Conservation (phyloP, 2,888 invertebrate species). For the Axea sp. region DNA sequence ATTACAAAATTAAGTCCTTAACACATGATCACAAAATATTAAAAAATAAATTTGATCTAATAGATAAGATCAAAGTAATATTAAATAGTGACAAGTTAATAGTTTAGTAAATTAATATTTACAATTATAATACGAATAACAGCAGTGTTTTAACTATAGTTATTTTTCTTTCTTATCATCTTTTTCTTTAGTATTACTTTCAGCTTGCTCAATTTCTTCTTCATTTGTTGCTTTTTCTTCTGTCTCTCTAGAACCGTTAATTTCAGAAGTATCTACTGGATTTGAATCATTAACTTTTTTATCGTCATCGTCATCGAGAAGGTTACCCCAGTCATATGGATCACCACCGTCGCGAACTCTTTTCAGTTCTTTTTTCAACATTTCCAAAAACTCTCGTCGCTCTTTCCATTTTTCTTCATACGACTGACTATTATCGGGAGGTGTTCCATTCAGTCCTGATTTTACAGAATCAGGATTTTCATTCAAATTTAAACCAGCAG, state of each 20-base stretch:
- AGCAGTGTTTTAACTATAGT: no score
- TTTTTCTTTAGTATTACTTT: slow-evolving; percentile 5
- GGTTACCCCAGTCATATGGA: slow-evolving; percentile 73
- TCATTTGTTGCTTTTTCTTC: slow-evolving; percentile 7
- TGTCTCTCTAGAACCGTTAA: not conserved
- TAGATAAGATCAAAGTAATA: no score
- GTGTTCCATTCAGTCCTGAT: slow-evolving; percentile 40
- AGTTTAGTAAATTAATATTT: no score
- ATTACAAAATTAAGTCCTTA: no score
- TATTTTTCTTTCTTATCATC: slow-evolving; percentile 40
- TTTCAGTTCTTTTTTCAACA: slow-evolving; percentile 75
- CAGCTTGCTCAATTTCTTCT: not conserved
- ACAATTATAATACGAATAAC: no score
- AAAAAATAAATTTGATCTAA: no score
- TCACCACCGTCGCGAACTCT: slow-evolving; percentile 74
- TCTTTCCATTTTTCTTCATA: slow-evolving; percentile 71
- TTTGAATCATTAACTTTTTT: slow-evolving; percentile 75
- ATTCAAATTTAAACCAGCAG: slow-evolving; percentile 37
- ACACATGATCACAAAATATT: no score
- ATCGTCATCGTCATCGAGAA: slow-evolving; percentile 72
- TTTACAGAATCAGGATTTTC: slow-evolving; percentile 32
- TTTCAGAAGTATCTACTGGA: slow-evolving; percentile 15
- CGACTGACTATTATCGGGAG: slow-evolving; percentile 36
- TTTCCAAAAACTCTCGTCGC: slow-evolving; percentile 74
- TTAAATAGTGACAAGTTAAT: no score